These are phyloP conservation scores for Argyresthia albistria DNA, from an alignment of 2,888 invertebrate genomes.

Conservation along the genomic window DNA sequence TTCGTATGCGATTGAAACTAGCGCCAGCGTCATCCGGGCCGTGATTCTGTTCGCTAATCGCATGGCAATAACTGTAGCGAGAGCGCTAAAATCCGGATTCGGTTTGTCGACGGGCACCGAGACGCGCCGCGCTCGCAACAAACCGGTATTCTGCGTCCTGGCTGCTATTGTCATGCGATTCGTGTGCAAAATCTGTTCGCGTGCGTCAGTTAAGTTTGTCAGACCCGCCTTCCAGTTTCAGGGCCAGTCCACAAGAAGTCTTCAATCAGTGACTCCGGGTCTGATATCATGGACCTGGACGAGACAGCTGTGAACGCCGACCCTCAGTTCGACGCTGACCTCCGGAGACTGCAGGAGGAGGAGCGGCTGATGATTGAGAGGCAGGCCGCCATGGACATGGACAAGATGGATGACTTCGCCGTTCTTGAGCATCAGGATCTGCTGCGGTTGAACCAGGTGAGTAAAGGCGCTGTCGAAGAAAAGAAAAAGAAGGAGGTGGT, in stretches of 20 bases:
- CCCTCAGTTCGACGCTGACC: slow-evolving; percentile 42
- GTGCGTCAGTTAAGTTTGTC: background rate
- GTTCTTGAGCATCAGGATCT: slow-evolving; percentile 52
- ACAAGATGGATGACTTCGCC: slow-evolving; percentile 44
- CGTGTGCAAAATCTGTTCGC: too few relatives aligned
- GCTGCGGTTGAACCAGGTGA: slow-evolving; percentile 49
- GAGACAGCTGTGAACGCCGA: slow-evolving; percentile 83
- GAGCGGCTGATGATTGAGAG: slow-evolving; percentile 82
- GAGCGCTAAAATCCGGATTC: too few relatives aligned
- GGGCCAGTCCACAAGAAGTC: slow-evolving; percentile 93
- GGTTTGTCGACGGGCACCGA: too few relatives aligned
- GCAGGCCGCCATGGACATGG: slow-evolving; percentile 79
- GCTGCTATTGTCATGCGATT: too few relatives aligned
- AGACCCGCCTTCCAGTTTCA: slow-evolving; percentile 49
- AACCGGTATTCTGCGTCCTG: too few relatives aligned
- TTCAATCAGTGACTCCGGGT: slow-evolving; percentile 87
- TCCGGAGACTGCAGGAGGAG: slow-evolving; percentile 74
- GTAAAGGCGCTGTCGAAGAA: too few relatives aligned
- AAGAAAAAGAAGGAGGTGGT: too few relatives aligned
- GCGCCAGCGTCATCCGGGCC: too few relatives aligned
- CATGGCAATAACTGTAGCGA: too few relatives aligned
- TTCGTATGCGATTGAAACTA: too few relatives aligned
- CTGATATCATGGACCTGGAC: slow-evolving; percentile 94
- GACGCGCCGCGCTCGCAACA: too few relatives aligned
- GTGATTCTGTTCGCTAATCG: too few relatives aligned